These are phyloP conservation scores for Eurytoma adleriae DNA, from an alignment of 2,888 invertebrate genomes.

Conservation along the genomic window DNA sequence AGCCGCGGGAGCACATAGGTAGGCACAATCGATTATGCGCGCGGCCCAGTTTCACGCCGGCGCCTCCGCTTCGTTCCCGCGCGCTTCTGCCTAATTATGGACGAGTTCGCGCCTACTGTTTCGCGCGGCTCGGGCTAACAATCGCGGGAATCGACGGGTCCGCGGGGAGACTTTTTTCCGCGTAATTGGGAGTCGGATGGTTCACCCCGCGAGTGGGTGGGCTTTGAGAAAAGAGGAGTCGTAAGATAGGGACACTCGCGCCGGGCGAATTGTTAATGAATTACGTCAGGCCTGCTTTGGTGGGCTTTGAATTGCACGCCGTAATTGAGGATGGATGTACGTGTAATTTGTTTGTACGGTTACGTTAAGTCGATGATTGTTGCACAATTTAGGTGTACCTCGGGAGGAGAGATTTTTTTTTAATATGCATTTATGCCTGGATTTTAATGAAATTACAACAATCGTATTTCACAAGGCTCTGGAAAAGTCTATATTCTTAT, in stretches of 20 bases:
- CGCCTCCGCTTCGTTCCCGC: not conserved
- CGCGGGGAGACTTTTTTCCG: constrained; percentile 20
- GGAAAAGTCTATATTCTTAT: too few relatives aligned
- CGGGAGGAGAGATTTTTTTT: not conserved
- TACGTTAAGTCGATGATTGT: constrained; percentile 10
- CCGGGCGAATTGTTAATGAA: constrained; percentile 24
- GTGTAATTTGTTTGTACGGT: not conserved
- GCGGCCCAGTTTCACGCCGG: constrained; percentile 11
- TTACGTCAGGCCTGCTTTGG: constrained; percentile 28
- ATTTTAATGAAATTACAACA: not conserved
- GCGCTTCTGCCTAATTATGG: constrained; percentile 16
- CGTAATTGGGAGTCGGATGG: constrained; percentile 1
- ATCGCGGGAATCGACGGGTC: constrained; percentile 23
- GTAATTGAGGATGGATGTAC: constrained; percentile 15
- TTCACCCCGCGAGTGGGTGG: not conserved
- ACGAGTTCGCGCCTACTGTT: constrained; percentile 11
- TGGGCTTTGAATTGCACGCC: constrained; percentile 9
- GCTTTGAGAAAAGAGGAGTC: too few relatives aligned
- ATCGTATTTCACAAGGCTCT: not conserved
- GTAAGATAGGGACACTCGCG: not conserved
- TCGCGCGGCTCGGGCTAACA: constrained; percentile 16
- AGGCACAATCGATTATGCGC: too few relatives aligned
- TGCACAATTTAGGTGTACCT: constrained; percentile 9
- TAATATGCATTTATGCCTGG: not conserved
- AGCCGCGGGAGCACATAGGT: too few relatives aligned